Evolutionary conservation across 2,113 vertebrate species (phyloP).

Genomic region (Alectura lathami): DNA sequence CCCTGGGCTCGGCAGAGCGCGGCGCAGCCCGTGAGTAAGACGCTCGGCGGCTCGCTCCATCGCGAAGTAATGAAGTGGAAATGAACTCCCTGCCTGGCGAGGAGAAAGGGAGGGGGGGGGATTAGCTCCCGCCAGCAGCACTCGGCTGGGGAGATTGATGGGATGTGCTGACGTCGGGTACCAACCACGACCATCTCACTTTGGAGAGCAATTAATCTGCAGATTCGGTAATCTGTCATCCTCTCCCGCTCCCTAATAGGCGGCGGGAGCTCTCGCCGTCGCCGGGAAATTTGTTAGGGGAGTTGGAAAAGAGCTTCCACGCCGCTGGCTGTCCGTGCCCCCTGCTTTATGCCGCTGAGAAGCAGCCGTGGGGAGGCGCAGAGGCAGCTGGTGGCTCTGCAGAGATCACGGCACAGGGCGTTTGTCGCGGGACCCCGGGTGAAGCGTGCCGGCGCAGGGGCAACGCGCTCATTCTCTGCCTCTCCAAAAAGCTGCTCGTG

Average conservation of each 20-base stretch:
- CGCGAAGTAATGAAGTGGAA: slow-evolving; percentile 71
- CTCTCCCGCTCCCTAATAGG: neutral
- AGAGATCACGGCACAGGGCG: neutral
- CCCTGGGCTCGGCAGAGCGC: neutral
- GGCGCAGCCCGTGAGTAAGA: slow-evolving; percentile 15
- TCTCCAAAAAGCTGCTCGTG: neutral
- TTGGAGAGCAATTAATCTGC: slow-evolving; percentile 70
- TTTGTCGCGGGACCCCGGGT: accelerated
- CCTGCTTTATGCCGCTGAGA: accelerated
- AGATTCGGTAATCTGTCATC: slow-evolving; percentile 64
- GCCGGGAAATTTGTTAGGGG: neutral
- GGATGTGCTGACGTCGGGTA: slow-evolving; percentile 62
- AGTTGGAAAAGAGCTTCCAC: neutral
- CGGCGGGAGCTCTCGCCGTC: neutral
- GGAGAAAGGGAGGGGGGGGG: neutral
- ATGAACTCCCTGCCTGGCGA: slow-evolving; percentile 50
- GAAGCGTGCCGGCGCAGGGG: neutral
- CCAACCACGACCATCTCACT: slow-evolving; percentile 63
- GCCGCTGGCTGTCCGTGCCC: accelerated
- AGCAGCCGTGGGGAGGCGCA: accelerated
- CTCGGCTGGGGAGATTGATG: slow-evolving; percentile 61
- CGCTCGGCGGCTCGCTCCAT: slow-evolving; percentile 13
- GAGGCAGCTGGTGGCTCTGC: neutral
- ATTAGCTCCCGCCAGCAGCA: slow-evolving; percentile 18
- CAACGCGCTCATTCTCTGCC: neutral